Base-by-base conservation (phyloP, 2,113 vertebrate species). In the Alexandromys fortis region DNA sequence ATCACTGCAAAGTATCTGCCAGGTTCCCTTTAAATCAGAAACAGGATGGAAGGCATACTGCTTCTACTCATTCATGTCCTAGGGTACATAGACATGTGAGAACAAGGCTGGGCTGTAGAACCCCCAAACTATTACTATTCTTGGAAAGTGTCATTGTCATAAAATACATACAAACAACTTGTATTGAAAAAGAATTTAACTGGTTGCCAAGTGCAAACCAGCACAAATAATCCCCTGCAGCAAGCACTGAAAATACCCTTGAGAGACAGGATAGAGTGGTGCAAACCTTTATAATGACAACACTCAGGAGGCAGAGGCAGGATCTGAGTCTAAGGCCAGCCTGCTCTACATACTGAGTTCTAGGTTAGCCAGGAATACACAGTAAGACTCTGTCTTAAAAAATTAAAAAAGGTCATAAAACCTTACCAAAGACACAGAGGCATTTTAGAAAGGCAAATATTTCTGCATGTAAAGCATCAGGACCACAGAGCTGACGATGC, bases 361-460 rank as follows among this genome's bases (percentile, higher is more conserved):
- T 26, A 42, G 58, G 58, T 26, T 83, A 63, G 24, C 52, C 24
- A 42, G 55, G 58, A 24, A 13, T 28, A 42, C 22, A 58, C 79
- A 82, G 24, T 7, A 24, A 73, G 19, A 42, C 72, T n/a, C 35
- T 76, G 38, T 76, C 38, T 45, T 75, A 26, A 26, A 42, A 45
- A 42, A 26, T 24, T 13, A 42, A 75, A 73, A 67, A 77, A 6
- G 85, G 82, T 75, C 77, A 72, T 55, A 38, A 86, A 92, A 61
- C 38, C 7, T 94, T 52, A 85, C 35, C 72, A 83, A 90, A n/a
- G 58, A 42, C 6, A 90, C 24, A 90, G 72, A 89, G 30, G 0
- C 28, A 92, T 93, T 95, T 92, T 81, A 7, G 88, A 73, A 95
- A 93, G 72, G 49, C 13, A 13, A 77, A 72, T 47, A 14, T 85